phyloP scores from a whole-genome alignment of 2,113 vertebrate genomes.

The Gallinago paraguaiae region DNA sequence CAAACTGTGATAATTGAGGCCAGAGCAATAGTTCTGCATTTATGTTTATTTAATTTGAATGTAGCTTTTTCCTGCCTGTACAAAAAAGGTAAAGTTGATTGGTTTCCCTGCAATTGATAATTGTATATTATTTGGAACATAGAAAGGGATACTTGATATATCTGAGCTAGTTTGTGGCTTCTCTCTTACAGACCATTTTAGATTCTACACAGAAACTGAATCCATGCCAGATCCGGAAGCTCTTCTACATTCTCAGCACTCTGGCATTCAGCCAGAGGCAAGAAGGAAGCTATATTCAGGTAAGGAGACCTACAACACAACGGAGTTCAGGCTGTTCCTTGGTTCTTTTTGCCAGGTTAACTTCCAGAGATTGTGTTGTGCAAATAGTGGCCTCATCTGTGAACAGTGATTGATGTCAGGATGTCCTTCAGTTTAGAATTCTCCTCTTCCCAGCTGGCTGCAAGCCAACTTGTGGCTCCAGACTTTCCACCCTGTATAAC shows the following conservation, averaged over 20 bases:
- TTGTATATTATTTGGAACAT: not conserved
- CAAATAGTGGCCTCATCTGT: not conserved
- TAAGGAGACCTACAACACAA: slow-evolving; percentile 48
- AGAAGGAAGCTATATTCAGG: slow-evolving; percentile 90
- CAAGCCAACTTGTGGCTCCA: not conserved
- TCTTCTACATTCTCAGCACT: slow-evolving; percentile 89
- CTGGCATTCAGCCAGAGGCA: slow-evolving; percentile 85
- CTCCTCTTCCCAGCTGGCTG: not conserved
- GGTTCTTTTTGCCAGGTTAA: not conserved
- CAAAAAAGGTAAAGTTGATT: not conserved
- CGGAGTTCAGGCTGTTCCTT: not conserved
- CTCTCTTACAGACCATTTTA: slow-evolving; percentile 83
- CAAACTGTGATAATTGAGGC: not conserved
- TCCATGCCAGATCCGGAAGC: slow-evolving; percentile 89
- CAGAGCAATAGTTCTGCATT: not conserved
- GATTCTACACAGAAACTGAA: slow-evolving; percentile 93
- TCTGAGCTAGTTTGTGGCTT: not conserved
- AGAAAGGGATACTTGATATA: not conserved
- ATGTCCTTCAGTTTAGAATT: not conserved
- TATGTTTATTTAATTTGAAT: not conserved
- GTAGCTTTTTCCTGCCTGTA: not conserved
- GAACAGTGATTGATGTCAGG: not conserved
- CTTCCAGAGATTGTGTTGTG: not conserved
- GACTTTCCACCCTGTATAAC: not conserved
- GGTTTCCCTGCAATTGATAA: not conserved